These are phyloP conservation scores for Xerus rutilus DNA, from an alignment of 2,797 vertebrate genomes.

Conservation along the genomic window DNA sequence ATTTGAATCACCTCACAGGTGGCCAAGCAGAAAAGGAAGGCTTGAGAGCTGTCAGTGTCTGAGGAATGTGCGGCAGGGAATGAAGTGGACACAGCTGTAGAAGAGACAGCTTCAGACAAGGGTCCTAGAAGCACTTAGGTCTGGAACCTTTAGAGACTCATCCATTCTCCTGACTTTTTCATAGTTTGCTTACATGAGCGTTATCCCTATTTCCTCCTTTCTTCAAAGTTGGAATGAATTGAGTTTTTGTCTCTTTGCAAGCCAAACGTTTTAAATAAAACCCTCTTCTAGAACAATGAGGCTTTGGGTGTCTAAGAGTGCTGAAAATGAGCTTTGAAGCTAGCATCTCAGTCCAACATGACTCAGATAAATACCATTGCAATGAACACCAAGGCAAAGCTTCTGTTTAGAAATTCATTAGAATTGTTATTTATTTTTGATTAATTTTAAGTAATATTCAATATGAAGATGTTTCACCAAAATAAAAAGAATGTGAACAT, in stretches of 20 bases:
- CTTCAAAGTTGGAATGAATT: background rate
- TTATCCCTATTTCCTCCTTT: background rate
- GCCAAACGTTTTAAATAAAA: background rate
- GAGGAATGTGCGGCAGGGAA: no score
- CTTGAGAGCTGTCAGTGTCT: background rate
- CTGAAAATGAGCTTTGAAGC: background rate
- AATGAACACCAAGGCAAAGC: background rate
- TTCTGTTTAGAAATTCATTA: background rate
- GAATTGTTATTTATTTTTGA: background rate
- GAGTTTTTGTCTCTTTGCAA: background rate
- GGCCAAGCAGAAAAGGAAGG: background rate
- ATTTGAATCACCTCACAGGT: background rate
- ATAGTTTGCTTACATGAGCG: background rate
- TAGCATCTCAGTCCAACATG: background rate
- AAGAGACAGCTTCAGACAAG: no score
- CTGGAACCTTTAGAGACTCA: background rate
- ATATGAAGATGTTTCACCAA: background rate
- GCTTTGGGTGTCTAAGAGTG: background rate
- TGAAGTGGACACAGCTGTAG: background rate
- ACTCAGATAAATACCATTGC: background rate
- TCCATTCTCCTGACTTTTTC: background rate
- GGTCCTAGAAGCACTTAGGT: accelerated
- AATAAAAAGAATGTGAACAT: background rate
- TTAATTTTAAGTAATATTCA: background rate
- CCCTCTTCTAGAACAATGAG: background rate